Percentiles rank a stretch among this genome's conserved stretches.
Evolutionary conservation across 2,888 invertebrate genomes (phyloP).

Genomic region (Gibbula magus): DNA sequence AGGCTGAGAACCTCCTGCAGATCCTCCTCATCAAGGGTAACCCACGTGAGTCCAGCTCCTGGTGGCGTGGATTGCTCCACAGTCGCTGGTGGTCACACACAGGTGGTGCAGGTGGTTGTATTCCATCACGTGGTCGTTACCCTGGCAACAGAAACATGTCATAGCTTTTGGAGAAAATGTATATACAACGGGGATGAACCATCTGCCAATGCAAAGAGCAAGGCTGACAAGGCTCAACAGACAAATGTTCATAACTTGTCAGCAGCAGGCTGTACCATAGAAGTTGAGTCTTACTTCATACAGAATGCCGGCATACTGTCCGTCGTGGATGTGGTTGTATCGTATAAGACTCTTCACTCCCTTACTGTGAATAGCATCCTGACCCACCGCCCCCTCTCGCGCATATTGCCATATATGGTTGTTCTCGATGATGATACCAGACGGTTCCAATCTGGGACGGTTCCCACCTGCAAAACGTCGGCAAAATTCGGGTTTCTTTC

Average conservation of each 20-base stretch:
- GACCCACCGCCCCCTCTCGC: constrained; percentile 45
- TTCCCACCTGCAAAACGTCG: constrained; percentile 44
- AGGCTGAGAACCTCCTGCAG: no score
- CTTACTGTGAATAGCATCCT: constrained; percentile 31
- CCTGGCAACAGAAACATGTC: constrained; percentile 28
- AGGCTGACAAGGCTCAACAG: no score
- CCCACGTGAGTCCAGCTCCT: constrained; percentile 56
- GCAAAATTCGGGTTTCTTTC: neutral
- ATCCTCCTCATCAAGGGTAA: neutral
- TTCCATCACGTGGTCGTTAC: constrained; percentile 58
- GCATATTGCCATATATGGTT: constrained; percentile 41
- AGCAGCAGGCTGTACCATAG: no score
- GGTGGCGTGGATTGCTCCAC: constrained; percentile 56
- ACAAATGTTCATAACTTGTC: no score
- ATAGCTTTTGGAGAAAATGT: no score
- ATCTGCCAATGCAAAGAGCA: no score
- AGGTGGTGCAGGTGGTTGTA: constrained; percentile 53
- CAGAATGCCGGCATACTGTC: constrained; percentile 46
- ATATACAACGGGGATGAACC: no score
- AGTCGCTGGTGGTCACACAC: constrained; percentile 55
- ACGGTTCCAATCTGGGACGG: constrained; percentile 40
- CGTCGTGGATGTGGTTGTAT: constrained; percentile 47
- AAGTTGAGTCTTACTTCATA: constrained; percentile 38
- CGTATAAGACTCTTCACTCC: constrained; percentile 46
- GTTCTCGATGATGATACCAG: constrained; percentile 44